Percentiles rank a stretch among this genome's conserved stretches.
These are phyloP conservation scores for Diploscapter pachys DNA, from an alignment of 1,140 invertebrate species.

Conservation along the genomic window DNA sequence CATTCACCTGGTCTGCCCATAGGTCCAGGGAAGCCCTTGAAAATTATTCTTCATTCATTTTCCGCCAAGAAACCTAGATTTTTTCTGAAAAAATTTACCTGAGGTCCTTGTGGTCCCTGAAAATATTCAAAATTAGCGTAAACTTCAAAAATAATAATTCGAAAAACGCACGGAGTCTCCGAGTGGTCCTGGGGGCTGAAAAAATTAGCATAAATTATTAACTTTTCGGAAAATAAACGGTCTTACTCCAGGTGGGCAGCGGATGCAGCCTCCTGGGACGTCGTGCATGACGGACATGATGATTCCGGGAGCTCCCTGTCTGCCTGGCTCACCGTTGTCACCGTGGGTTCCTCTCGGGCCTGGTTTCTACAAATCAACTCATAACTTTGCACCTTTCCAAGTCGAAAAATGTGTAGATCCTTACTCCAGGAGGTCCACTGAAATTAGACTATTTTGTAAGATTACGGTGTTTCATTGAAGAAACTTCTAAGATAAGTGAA, in stretches of 20 bases:
- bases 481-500: too few relatives aligned
- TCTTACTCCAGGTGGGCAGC: constrained; percentile 9
- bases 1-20: constrained; percentile 10
- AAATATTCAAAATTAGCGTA: too few relatives aligned
- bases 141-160: too few relatives aligned
- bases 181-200: constrained; percentile 25
- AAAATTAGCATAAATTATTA: background rate
- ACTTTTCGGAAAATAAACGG: background rate
- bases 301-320: constrained; percentile 24
- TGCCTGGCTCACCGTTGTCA: constrained; percentile 24
- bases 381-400: too few relatives aligned
- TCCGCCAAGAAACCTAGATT: background rate
- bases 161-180: constrained; percentile 15
- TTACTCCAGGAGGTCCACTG: constrained; percentile 19
- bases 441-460: too few relatives aligned
- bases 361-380: background rate
- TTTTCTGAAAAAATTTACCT: too few relatives aligned
- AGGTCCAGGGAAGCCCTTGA: background rate
- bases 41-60: background rate
- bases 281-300: constrained; percentile 7
- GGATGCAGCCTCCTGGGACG: constrained; percentile 12
- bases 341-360: constrained; percentile 30
- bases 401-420: too few relatives aligned
- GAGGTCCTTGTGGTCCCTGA: too few relatives aligned
- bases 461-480: too few relatives aligned